A percentile compares a stretch with the other conserved stretches of the same genome.
These are phyloP conservation scores for Lophochroa leadbeateri DNA, from an alignment of 2,113 vertebrate species.

Conservation along the genomic window DNA sequence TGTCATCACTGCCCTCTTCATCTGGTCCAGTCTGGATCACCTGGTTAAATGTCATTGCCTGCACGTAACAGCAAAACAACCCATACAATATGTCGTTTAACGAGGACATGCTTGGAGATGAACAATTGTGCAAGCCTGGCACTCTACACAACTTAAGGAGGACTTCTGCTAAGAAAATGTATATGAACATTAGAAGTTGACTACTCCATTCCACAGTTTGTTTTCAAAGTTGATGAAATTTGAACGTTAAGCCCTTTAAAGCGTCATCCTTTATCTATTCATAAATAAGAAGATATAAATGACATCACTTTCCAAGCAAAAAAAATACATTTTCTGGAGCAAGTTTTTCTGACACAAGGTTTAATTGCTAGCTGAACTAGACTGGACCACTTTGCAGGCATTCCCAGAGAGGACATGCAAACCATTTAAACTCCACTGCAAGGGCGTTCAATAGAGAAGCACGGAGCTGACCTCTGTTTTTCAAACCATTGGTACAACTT, in stretches of 20 bases:
- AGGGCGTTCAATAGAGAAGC: neutral
- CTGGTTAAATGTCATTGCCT: conserved; percentile 99
- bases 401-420: neutral
- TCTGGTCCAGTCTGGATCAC: conserved; percentile 98
- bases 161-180: neutral
- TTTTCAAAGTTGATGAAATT: neutral
- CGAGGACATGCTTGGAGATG: neutral
- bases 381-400: neutral
- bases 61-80: neutral
- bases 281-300: neutral
- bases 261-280: neutral
- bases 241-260: neutral
- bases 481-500: neutral
- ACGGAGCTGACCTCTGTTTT: neutral
- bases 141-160: neutral
- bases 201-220: neutral
- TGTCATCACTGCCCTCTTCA: conserved; percentile 98
- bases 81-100: neutral
- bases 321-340: neutral
- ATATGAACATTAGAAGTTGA: neutral
- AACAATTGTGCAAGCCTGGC: neutral
- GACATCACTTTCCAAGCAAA: neutral
- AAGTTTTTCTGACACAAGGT: neutral
- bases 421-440: neutral
- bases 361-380: neutral